Evolutionary conservation across 2,113 vertebrate genomes (phyloP).

Genomic region (Daphoenositta chrysoptera): DNA sequence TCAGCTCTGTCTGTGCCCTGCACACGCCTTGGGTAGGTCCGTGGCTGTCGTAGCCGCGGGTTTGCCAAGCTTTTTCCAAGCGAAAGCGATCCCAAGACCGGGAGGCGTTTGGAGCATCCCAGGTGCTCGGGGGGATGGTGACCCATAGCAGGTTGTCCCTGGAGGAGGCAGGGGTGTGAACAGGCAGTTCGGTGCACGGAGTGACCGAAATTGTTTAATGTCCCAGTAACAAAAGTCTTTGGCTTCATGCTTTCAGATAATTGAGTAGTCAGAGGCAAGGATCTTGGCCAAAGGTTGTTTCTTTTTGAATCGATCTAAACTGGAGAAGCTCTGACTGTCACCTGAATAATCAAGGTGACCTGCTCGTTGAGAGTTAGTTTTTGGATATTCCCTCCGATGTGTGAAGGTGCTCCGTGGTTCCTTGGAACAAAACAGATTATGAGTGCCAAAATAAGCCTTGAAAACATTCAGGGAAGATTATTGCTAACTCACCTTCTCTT

Average conservation of each 20-base stretch:
- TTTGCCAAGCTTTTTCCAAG: neutral
- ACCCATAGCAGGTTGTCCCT: neutral
- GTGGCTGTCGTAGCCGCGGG: fast-evolving
- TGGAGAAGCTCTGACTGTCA: neutral
- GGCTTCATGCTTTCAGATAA: fast-evolving
- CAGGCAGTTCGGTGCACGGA: fast-evolving
- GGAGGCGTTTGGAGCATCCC: fast-evolving
- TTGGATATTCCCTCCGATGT: neutral
- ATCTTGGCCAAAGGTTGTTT: neutral
- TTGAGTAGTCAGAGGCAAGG: neutral
- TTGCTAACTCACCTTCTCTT: neutral
- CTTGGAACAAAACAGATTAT: neutral
- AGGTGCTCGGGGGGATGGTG: neutral
- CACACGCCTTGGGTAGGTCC: fast-evolving
- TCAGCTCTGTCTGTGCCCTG: neutral
- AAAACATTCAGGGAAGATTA: neutral
- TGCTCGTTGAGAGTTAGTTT: neutral
- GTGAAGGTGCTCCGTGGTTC: neutral
- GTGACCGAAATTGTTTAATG: neutral
- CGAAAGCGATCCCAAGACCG: fast-evolving
- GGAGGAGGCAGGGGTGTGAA: neutral
- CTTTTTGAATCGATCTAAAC: neutral
- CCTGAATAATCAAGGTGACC: conserved; percentile 11
- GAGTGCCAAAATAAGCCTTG: neutral
- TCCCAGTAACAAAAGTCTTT: neutral